These are phyloP conservation scores for Digitonthophagus gazella DNA, from an alignment of 2,888 invertebrate species.

Conservation along the genomic window DNA sequence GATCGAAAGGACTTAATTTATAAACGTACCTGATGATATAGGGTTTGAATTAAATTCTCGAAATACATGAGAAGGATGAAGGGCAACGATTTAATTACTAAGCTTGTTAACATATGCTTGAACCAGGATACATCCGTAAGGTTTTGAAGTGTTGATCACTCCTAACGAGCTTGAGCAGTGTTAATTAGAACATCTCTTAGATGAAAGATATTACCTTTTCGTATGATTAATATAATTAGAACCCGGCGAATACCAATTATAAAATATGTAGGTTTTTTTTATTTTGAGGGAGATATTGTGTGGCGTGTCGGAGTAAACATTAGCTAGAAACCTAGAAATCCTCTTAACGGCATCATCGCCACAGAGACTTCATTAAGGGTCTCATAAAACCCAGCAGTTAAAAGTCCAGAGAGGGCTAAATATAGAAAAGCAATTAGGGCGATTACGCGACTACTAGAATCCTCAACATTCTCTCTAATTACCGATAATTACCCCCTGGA, in stretches of 20 bases:
- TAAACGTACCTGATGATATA: too few species aligned
- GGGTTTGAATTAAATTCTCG: too few species aligned
- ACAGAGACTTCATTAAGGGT: not conserved
- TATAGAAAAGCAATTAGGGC: conserved; percentile 38
- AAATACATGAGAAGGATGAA: not conserved
- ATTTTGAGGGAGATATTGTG: too few species aligned
- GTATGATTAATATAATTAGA: not conserved
- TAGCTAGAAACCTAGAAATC: too few species aligned
- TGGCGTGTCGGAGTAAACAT: too few species aligned
- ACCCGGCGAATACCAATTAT: too few species aligned
- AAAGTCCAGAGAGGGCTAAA: conserved; percentile 30
- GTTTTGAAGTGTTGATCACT: not conserved
- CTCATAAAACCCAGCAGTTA: conserved; percentile 11
- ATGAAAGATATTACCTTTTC: not conserved
- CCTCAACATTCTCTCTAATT: conserved; percentile 38
- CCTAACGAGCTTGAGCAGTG: not conserved
- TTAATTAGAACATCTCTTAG: not conserved
- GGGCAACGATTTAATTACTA: not conserved
- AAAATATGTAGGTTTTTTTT: too few species aligned
- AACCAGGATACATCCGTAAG: not conserved
- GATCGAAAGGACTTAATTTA: too few species aligned
- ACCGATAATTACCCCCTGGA: conserved; percentile 39
- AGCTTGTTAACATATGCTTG: not conserved
- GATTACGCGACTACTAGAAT: conserved; percentile 35
- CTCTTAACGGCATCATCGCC: too few species aligned